Evolutionary conservation across 2,113 vertebrate species (phyloP).

Genomic region (Nycticebus coucang): DNA sequence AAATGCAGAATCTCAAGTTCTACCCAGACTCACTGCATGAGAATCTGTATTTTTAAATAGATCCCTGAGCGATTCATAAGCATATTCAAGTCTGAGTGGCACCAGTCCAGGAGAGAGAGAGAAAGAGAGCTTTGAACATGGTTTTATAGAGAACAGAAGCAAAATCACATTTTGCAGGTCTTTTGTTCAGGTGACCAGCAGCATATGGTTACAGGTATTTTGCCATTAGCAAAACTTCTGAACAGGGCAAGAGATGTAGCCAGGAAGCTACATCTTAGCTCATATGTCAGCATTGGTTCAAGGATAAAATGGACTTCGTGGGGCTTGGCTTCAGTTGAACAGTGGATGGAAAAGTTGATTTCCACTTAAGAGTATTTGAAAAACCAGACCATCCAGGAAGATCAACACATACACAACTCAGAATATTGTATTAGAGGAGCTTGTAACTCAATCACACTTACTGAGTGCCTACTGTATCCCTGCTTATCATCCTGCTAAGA

Average conservation of each 20-base stretch:
- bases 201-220: not conserved
- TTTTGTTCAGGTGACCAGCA: not conserved
- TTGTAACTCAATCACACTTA: not conserved
- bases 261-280: too few relatives aligned
- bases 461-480: not conserved
- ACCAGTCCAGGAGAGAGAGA: not conserved
- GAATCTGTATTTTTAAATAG: slow-evolving; percentile 13
- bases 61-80: not conserved
- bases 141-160: not conserved
- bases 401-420: not conserved
- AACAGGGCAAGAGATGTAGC: not conserved
- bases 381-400: not conserved
- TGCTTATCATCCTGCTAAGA: not conserved
- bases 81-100: not conserved
- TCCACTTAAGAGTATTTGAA: not conserved
- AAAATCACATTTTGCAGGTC: not conserved
- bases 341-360: not conserved
- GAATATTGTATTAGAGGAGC: not conserved
- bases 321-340: not conserved
- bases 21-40: not conserved
- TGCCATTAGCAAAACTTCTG: slow-evolving; percentile 6
- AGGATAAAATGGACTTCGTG: not conserved
- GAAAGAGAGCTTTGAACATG: not conserved
- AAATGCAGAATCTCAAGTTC: slow-evolving; percentile 16
- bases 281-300: slow-evolving; percentile 13